Conservation (phyloP, 2,888 invertebrate genomes). For the Agonopterix arenella region DNA sequence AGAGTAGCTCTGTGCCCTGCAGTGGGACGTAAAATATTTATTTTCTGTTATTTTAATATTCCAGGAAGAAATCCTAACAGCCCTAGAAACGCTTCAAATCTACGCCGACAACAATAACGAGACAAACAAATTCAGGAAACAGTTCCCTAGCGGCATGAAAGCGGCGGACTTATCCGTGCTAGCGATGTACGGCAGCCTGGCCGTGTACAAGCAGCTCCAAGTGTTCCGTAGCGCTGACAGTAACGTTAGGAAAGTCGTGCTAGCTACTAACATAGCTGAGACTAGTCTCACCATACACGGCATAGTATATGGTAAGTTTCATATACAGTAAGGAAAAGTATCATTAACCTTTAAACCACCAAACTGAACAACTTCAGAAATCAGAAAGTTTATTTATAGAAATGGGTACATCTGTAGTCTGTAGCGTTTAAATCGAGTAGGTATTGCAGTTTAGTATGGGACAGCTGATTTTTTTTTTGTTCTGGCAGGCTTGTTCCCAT, state of each 20-base stretch:
- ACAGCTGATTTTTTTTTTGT: too few relatives aligned
- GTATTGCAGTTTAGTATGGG: too few relatives aligned
- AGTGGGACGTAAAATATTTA: too few relatives aligned
- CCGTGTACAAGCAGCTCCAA: slow-evolving; percentile 56
- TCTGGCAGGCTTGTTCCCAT: too few relatives aligned
- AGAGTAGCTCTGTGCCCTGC: too few relatives aligned
- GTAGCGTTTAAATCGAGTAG: too few relatives aligned
- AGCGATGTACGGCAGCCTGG: slow-evolving; percentile 96
- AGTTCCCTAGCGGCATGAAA: slow-evolving; percentile 49
- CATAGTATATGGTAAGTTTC: slow-evolving; percentile 86
- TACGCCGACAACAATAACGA: slow-evolving; percentile 72
- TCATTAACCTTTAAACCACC: too few relatives aligned
- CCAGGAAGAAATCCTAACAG: slow-evolving; percentile 92
- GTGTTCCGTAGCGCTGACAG: slow-evolving; percentile 86
- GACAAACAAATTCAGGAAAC: slow-evolving; percentile 60
- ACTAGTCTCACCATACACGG: slow-evolving; percentile 97
- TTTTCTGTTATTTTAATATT: not conserved
- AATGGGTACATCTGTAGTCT: too few relatives aligned
- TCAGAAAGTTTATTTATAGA: too few relatives aligned
- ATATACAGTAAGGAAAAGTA: too few relatives aligned
- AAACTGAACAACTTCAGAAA: too few relatives aligned
- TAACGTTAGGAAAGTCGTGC: slow-evolving; percentile 89
- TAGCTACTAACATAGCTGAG: slow-evolving; percentile 98
- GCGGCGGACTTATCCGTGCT: slow-evolving; percentile 79
- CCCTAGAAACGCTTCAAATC: slow-evolving; percentile 79